Percentiles rank a stretch among this genome's conserved stretches.
phyloP scores from a whole-genome alignment of 2,888 invertebrate genomes.

The Drosophila trichaetosa region DNA sequence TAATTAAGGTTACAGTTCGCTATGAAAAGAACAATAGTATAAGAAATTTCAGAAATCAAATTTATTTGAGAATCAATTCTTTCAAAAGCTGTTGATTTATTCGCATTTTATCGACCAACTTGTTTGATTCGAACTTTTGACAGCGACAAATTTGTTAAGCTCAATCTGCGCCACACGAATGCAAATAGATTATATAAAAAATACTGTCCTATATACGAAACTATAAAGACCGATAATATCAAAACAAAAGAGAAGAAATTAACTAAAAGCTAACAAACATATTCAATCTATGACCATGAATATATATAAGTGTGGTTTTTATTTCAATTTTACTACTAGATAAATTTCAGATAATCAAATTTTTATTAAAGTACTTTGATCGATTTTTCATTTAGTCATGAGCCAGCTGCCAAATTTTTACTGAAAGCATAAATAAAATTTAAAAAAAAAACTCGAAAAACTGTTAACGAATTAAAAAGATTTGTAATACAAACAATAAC shows the following conservation, averaged over 20 bases:
- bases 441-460: conserved; percentile 12
- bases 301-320: conserved; percentile 33
- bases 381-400: conserved; percentile 47
- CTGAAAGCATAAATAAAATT: conserved; percentile 29
- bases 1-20: conserved; percentile 63
- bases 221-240: conserved; percentile 39
- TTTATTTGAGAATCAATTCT: not conserved
- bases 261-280: conserved; percentile 22
- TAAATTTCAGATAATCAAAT: conserved; percentile 54
- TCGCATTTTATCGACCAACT: not conserved
- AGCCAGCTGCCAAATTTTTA: conserved; percentile 72
- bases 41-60: conserved; percentile 11
- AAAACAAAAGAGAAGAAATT: conserved; percentile 15
- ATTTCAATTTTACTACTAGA: conserved; percentile 59
- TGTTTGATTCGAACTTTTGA: not conserved
- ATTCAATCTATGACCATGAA: conserved; percentile 15
- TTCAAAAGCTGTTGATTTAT: not conserved
- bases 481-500: conserved; percentile 68
- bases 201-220: conserved; percentile 30
- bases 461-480: conserved; percentile 28
- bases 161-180: conserved; percentile 10
- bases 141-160: conserved; percentile 38
- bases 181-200: conserved; percentile 12
- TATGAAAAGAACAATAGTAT: conserved; percentile 39
- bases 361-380: conserved; percentile 32